Percentiles rank a stretch among this genome's conserved stretches.
phyloP scores from a whole-genome alignment of 1,140 invertebrate genomes.

The Adelges cooleyi region DNA sequence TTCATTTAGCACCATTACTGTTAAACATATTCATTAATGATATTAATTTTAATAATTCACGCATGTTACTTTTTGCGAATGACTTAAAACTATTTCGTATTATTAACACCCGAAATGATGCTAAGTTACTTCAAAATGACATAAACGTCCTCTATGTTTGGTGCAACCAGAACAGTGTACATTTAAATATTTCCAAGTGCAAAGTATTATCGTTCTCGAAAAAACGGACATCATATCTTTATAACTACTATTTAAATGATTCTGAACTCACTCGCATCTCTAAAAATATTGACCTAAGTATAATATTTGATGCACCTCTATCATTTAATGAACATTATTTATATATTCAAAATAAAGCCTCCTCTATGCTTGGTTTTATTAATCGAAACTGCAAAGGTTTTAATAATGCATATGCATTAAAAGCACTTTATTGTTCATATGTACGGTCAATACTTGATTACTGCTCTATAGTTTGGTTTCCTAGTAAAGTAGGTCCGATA shows the following conservation, averaged over 20 bases:
- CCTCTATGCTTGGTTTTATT: neutral
- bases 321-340: neutral
- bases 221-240: neutral
- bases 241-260: neutral
- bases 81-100: neutral
- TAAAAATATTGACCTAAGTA: neutral
- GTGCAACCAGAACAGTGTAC: neutral
- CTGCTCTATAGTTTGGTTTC: neutral
- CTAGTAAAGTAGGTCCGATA: neutral
- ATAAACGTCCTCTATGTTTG: neutral
- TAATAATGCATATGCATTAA: neutral
- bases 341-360: neutral
- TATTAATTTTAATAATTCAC: neutral
- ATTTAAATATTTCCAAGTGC: neutral
- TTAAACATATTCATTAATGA: neutral
- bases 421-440: neutral
- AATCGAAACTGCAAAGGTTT: neutral
- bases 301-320: neutral
- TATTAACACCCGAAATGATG: neutral
- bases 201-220: neutral
- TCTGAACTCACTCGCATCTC: neutral
- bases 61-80: neutral
- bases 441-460: neutral
- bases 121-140: neutral
- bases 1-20: neutral